Evolutionary conservation across 1,140 invertebrate species (phyloP).

Genomic region (Argopecten irradians): DNA sequence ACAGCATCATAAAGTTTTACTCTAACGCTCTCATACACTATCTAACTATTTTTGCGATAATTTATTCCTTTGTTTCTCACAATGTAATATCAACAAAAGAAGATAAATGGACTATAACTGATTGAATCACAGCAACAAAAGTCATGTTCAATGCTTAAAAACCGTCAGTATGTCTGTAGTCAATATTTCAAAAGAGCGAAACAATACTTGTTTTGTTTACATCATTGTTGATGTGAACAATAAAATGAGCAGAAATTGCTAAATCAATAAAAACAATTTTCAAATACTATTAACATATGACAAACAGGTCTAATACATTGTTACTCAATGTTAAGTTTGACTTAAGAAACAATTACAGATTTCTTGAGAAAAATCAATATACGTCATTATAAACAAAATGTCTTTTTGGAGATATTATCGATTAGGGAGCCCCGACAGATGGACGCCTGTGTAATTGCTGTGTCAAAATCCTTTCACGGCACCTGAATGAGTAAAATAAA

Average conservation of each 20-base stretch:
- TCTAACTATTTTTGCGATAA: neutral
- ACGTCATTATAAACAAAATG: neutral
- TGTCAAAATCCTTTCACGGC: constrained; percentile 13
- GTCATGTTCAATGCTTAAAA: neutral
- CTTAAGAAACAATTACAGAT: neutral
- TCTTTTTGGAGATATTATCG: neutral
- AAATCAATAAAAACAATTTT: neutral
- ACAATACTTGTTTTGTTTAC: neutral
- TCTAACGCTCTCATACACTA: neutral
- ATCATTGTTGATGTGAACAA: neutral
- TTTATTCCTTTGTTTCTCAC: neutral
- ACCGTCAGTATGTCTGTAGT: neutral
- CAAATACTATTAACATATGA: neutral
- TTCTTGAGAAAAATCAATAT: constrained; percentile 4
- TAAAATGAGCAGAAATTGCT: neutral
- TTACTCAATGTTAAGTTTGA: neutral
- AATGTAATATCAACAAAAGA: neutral
- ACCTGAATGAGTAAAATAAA: neutral
- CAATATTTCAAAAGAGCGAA: neutral
- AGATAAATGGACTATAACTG: too few relatives aligned
- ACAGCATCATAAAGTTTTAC: neutral
- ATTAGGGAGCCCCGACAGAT: neutral
- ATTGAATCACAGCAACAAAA: neutral
- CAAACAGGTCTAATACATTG: neutral
- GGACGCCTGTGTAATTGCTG: neutral